Evolutionary conservation across 2,888 invertebrate species (phyloP).

Genomic region (Drosophila putrida): DNA sequence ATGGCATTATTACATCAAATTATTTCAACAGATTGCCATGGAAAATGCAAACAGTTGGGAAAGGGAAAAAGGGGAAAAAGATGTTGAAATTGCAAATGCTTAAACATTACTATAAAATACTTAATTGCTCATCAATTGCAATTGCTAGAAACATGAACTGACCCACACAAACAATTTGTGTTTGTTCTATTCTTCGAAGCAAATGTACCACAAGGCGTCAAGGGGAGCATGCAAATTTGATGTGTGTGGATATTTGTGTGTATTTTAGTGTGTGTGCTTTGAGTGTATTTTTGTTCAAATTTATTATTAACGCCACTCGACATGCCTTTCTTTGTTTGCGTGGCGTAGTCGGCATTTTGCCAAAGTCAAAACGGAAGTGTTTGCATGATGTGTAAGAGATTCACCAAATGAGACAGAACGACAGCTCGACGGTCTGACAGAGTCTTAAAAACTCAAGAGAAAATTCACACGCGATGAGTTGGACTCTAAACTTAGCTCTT

Average conservation of each 20-base stretch:
- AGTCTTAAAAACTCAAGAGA: slow-evolving; percentile 28
- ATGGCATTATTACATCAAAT: not conserved
- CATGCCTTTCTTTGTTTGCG: slow-evolving; percentile 33
- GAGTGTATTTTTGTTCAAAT: slow-evolving; percentile 49
- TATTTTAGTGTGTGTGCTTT: too few species aligned
- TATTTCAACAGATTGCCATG: not conserved
- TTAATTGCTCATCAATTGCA: slow-evolving; percentile 64
- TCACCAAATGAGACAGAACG: not conserved
- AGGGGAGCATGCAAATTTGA: slow-evolving; percentile 15
- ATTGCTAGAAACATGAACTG: slow-evolving; percentile 60
- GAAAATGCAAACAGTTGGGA: not conserved
- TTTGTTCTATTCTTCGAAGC: slow-evolving; percentile 33
- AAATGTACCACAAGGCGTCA: not conserved
- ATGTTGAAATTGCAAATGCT: slow-evolving; percentile 1
- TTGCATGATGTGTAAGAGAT: slow-evolving; percentile 75
- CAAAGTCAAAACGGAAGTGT: slow-evolving; percentile 72
- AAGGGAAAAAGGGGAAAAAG: not conserved
- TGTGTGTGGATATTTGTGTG: slow-evolving; percentile 34
- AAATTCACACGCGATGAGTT: slow-evolving; percentile 65
- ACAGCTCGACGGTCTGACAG: not conserved
- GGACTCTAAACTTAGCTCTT: slow-evolving; percentile 27
- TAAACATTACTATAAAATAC: slow-evolving; percentile 7
- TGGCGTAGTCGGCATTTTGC: slow-evolving; percentile 24
- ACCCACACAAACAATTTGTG: slow-evolving; percentile 64
- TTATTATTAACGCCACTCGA: slow-evolving; percentile 30